Evolutionary conservation across 1,140 invertebrate genomes (phyloP).

Genomic region (Periplaneta americana): DNA sequence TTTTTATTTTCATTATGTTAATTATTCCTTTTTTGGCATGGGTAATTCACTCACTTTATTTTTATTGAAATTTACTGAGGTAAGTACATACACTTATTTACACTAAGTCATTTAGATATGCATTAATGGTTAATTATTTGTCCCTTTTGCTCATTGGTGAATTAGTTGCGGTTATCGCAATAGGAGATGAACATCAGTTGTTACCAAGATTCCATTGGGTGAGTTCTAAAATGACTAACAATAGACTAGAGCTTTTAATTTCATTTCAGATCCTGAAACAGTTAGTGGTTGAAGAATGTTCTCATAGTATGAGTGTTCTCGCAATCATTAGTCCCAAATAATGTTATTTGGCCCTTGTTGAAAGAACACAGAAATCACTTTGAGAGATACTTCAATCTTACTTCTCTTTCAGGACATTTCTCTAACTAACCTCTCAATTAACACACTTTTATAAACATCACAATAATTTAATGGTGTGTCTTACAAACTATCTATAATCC

Average conservation of each 20-base stretch:
- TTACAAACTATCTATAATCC: neutral
- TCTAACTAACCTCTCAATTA: neutral
- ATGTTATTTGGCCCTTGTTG: neutral
- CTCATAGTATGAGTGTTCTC: neutral
- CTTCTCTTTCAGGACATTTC: neutral
- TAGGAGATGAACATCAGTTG: neutral
- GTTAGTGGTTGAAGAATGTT: neutral
- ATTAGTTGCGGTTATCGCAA: neutral
- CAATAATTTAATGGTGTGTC: neutral
- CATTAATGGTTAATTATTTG: neutral
- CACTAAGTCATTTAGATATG: neutral
- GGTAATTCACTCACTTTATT: neutral
- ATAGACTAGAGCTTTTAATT: neutral
- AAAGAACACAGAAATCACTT: neutral
- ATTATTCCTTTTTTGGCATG: neutral
- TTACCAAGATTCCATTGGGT: neutral
- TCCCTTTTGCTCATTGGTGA: neutral
- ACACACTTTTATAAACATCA: neutral
- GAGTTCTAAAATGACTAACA: neutral
- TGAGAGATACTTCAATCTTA: too few relatives aligned
- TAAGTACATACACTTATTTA: neutral
- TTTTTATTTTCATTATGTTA: neutral
- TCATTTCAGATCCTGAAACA: neutral
- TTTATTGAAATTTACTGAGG: too few relatives aligned
- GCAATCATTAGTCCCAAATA: neutral